Conservation (phyloP, 2,113 vertebrate genomes). For the Puffinus mauretanicus region DNA sequence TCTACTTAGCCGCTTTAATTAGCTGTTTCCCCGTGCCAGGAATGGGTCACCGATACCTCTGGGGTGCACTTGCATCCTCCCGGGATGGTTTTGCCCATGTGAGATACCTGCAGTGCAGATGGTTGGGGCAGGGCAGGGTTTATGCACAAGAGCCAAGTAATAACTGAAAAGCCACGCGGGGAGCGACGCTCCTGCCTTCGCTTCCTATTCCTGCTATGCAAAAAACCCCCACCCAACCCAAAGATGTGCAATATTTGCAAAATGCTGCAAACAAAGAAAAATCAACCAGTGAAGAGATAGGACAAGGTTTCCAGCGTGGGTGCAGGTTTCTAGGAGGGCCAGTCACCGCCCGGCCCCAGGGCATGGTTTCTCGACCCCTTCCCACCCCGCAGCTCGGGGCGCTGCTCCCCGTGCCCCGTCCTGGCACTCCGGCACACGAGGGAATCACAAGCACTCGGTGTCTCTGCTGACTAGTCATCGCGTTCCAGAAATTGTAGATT, state of each 20-base stretch:
- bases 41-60: neutral
- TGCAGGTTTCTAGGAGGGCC: neutral
- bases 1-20: neutral
- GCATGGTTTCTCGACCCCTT: neutral
- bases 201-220: neutral
- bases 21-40: neutral
- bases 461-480: neutral
- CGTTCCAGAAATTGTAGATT: neutral
- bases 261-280: neutral
- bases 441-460: neutral
- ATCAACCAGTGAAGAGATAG: neutral
- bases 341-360: neutral
- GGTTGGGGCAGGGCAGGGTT: neutral
- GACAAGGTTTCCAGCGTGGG: neutral
- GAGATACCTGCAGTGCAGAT: neutral
- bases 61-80: neutral
- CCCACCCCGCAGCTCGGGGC: neutral
- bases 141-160: neutral
- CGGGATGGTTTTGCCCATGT: neutral
- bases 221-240: neutral
- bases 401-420: neutral
- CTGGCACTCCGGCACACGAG: rapidly evolving
- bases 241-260: neutral
- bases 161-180: neutral
- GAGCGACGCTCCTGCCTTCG: neutral